These are phyloP conservation scores for Hyposoter dolosus DNA, from an alignment of 2,888 invertebrate genomes.

Conservation along the genomic window DNA sequence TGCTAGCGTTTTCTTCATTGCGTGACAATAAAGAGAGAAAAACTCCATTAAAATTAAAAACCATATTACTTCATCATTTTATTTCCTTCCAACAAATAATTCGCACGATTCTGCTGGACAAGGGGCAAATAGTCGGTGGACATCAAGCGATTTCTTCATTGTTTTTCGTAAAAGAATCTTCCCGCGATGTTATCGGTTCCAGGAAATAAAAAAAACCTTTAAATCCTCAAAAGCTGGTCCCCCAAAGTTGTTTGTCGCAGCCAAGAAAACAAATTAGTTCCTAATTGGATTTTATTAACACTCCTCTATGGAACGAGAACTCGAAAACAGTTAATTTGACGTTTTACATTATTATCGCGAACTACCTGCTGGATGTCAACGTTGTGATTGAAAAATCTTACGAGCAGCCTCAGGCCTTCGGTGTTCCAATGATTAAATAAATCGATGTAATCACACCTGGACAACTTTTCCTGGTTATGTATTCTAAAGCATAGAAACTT, in stretches of 20 bases:
- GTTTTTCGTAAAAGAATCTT: background rate
- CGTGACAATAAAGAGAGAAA: background rate
- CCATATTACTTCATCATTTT: background rate
- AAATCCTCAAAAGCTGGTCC: background rate
- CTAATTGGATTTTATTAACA: background rate
- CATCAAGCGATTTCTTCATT: background rate
- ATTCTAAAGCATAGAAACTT: background rate
- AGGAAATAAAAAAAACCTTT: background rate
- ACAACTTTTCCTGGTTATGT: constrained; percentile 10
- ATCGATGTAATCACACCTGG: constrained; percentile 39
- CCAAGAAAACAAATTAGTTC: background rate
- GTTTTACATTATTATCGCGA: constrained; percentile 49
- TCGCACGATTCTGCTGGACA: background rate
- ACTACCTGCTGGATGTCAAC: background rate
- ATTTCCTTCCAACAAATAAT: background rate
- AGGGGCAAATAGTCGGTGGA: background rate
- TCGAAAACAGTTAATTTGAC: constrained; percentile 32
- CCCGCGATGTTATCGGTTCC: background rate
- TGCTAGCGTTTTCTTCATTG: constrained; percentile 46
- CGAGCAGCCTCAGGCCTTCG: constrained; percentile 10
- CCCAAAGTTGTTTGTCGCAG: background rate
- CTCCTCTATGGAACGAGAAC: background rate
- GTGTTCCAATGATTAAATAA: constrained; percentile 35
- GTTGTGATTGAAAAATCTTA: constrained; percentile 39
- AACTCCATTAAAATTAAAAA: background rate